A percentile compares a stretch with the other conserved stretches of the same genome.
These are phyloP conservation scores for Pan troglodytes DNA, from an alignment of 2,113 vertebrate species.

Conservation along the genomic window NHGRI_mPanTro3-v2.1_pri NC_072403.2:80627001-80627500, in stretches of 20 bases:
- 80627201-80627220: neutral
- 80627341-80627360: neutral
- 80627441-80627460: neutral
- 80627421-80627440: neutral
- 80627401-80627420: neutral
- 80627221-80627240: neutral
- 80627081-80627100: neutral
- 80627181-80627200: neutral
- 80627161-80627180: neutral
- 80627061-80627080: neutral
- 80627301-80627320: neutral
- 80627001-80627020: neutral
- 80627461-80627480: neutral
- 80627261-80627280: neutral
- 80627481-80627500: neutral
- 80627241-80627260: neutral
- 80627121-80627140: neutral
- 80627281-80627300: constrained; percentile 1
- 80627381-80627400: neutral
- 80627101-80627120: neutral
- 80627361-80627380: neutral
- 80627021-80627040: neutral
- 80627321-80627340: neutral
- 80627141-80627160: neutral
- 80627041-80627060: neutral